Conservation (phyloP, 2,797 vertebrate genomes). For the Cryptoblepharus egeriae region DNA sequence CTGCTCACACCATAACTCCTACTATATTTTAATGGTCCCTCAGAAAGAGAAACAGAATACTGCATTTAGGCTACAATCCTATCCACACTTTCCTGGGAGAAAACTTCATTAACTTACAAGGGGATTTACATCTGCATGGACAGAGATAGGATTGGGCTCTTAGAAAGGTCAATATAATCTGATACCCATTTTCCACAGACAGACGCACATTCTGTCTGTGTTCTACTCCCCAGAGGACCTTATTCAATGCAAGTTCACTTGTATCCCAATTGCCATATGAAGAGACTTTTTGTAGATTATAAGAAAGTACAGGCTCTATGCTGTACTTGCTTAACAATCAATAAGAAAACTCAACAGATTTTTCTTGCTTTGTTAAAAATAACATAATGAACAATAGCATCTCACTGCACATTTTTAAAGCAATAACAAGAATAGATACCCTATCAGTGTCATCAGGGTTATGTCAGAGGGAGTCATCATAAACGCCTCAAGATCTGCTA, state of each 20-base stretch:
- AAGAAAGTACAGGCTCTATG: background rate
- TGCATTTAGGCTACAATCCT: too few species aligned
- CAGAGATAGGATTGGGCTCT: too few species aligned
- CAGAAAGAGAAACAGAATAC: too few species aligned
- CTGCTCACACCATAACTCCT: too few species aligned
- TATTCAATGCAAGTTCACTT: background rate
- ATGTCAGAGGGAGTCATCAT: slow-evolving; percentile 33
- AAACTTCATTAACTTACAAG: too few species aligned
- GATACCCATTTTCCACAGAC: background rate
- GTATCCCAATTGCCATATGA: background rate
- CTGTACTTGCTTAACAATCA: background rate
- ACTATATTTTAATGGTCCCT: too few species aligned
- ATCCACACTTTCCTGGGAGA: too few species aligned
- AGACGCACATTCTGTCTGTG: background rate
- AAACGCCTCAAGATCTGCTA: slow-evolving; percentile 30
- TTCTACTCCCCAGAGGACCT: background rate
- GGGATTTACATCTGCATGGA: too few species aligned
- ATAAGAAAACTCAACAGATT: background rate
- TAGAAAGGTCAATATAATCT: background rate
- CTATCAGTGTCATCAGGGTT: slow-evolving; percentile 14
- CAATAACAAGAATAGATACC: slow-evolving; percentile 8
- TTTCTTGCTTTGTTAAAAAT: background rate
- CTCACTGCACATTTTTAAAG: slow-evolving; percentile 1
- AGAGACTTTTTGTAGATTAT: background rate
- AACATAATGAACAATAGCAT: background rate